These are phyloP conservation scores for Caenorhabditis inopinata DNA, from an alignment of 1,140 invertebrate genomes.

Conservation along the genomic window DNA sequence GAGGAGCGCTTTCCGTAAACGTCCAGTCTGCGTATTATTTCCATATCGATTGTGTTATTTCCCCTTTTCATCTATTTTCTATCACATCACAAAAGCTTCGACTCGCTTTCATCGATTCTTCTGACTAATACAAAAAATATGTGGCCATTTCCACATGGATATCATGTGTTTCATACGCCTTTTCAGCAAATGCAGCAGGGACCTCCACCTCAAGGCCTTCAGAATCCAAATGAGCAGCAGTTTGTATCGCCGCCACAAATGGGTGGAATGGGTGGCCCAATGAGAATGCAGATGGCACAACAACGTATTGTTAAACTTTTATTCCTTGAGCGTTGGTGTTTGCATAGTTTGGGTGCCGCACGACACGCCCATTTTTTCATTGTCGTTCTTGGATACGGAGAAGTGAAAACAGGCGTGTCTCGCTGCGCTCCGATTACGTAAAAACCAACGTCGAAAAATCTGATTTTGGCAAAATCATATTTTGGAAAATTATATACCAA, in stretches of 20 bases:
- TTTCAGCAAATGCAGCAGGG: conserved; percentile 24
- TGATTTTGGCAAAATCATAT: no score
- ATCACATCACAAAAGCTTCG: conserved; percentile 12
- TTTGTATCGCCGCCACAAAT: not conserved
- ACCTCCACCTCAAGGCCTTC: not conserved
- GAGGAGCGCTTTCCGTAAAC: not conserved
- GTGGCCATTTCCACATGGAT: not conserved
- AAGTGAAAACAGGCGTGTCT: no score
- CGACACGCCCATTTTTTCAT: no score
- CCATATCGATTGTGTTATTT: conserved; percentile 12
- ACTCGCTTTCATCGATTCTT: not conserved
- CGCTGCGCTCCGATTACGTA: no score
- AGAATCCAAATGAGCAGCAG: not conserved
- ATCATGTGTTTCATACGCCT: not conserved
- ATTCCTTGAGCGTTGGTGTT: no score
- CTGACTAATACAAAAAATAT: not conserved
- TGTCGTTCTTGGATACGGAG: no score
- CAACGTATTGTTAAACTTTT: not conserved
- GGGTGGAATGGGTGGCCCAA: conserved; percentile 10
- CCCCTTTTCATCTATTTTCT: not conserved
- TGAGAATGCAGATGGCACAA: conserved; percentile 13
- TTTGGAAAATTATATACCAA: no score
- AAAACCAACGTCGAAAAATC: no score
- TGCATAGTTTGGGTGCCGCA: no score
- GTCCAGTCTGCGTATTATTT: conserved; percentile 15